Evolutionary conservation across 2,113 vertebrate genomes (phyloP).

Genomic region (Microtus richardsoni): DNA sequence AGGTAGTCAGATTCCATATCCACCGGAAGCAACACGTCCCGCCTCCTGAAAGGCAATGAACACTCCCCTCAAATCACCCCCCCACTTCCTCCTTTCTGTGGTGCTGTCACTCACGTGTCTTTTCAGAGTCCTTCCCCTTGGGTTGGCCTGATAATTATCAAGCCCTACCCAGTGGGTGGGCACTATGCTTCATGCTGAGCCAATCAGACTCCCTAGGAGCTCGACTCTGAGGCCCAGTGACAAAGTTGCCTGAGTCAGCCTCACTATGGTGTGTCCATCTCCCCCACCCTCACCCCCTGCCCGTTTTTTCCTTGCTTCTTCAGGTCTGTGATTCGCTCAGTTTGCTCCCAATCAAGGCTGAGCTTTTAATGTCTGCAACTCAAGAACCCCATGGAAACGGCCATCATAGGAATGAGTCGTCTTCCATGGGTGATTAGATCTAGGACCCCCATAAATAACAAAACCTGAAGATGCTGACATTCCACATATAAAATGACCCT

Average conservation of each 20-base stretch:
- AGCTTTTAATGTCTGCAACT: background rate
- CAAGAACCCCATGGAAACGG: background rate
- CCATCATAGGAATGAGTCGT: background rate
- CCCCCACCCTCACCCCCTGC: background rate
- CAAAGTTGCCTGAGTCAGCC: background rate
- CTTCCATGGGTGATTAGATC: background rate
- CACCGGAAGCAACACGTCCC: fast-evolving
- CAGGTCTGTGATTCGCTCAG: background rate
- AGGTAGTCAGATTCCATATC: background rate
- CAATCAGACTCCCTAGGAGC: background rate
- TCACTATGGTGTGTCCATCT: background rate
- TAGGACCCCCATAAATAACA: too few relatives aligned
- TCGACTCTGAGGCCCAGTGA: background rate
- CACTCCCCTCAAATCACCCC: too few relatives aligned
- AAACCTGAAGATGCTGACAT: background rate
- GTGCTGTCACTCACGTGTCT: background rate
- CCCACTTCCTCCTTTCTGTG: background rate
- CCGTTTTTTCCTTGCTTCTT: background rate
- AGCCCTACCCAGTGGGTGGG: background rate
- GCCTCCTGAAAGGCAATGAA: background rate
- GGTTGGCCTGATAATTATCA: background rate
- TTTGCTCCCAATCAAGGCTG: background rate
- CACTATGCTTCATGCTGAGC: background rate
- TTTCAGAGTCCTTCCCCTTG: background rate
- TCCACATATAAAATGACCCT: background rate